These are phyloP conservation scores for Rousettus madagascariensis DNA, from an alignment of 2,797 vertebrate genomes.

Conservation along the genomic window DNA sequence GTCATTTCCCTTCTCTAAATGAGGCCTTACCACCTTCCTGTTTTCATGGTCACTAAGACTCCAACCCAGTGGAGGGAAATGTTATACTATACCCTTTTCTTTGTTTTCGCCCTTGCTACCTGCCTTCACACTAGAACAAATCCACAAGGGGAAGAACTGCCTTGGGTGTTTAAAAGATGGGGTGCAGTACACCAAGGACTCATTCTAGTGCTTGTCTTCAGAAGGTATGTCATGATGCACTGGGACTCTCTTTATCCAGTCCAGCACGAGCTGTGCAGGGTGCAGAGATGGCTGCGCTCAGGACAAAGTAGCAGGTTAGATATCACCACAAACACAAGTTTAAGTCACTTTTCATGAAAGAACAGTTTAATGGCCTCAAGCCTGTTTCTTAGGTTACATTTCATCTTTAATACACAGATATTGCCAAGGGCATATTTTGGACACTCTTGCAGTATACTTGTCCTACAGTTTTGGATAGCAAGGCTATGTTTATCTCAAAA, in stretches of 20 bases:
- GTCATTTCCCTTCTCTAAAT: constrained; percentile 60
- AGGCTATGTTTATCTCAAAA: neutral
- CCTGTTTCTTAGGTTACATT: neutral
- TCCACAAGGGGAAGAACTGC: neutral
- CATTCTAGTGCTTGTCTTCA: no score
- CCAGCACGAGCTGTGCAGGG: neutral
- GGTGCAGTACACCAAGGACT: no score
- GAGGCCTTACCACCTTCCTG: constrained; percentile 68
- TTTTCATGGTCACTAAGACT: constrained; percentile 46
- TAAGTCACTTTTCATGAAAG: neutral
- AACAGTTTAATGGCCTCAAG: neutral
- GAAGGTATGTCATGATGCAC: neutral
- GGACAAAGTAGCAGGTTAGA: neutral
- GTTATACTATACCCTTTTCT: neutral
- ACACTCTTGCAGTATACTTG: fast-evolving
- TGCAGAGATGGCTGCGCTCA: fast-evolving
- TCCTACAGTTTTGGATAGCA: neutral
- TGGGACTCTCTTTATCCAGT: neutral
- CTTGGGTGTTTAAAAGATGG: neutral
- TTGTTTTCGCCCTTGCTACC: neutral
- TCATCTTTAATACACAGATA: neutral
- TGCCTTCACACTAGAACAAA: neutral
- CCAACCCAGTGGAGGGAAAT: neutral
- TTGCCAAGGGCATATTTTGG: neutral
- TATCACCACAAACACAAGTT: neutral